Evolutionary conservation across 2,113 vertebrate species (phyloP).

Genomic region (Motacilla alba): DNA sequence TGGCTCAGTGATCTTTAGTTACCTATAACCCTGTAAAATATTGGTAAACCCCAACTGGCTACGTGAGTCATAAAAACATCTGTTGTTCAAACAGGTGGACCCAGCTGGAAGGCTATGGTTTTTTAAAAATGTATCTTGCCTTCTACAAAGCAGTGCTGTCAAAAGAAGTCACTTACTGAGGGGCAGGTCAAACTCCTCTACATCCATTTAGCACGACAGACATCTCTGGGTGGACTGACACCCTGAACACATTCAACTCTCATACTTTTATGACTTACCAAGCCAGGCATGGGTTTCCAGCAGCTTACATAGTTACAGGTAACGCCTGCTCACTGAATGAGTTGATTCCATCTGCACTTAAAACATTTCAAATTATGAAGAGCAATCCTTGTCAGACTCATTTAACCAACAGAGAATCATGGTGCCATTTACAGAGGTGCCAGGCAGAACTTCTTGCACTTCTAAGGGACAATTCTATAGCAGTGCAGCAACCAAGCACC

Average conservation of each 20-base stretch:
- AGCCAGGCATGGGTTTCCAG: not conserved
- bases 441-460: not conserved
- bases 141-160: not conserved
- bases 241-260: not conserved
- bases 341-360: not conserved
- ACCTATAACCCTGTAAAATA: conserved; percentile 39
- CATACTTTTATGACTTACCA: not conserved
- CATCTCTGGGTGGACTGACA: not conserved
- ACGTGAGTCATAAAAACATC: not conserved
- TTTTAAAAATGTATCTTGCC: not conserved
- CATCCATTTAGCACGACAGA: not conserved
- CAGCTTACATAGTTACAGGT: not conserved
- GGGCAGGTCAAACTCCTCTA: not conserved
- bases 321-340: not conserved
- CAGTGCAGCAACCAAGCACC: fast-evolving
- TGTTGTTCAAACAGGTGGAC: not conserved
- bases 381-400: not conserved
- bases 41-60: not conserved
- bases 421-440: not conserved
- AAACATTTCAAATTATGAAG: not conserved
- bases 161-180: not conserved
- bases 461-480: not conserved
- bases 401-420: not conserved
- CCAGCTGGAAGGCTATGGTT: not conserved
- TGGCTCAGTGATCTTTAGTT: conserved; percentile 22